Percentiles rank a stretch among this genome's conserved stretches.
Evolutionary conservation across 2,797 vertebrate species (phyloP).

Genomic region (Acrocephalus scirpaceus): DNA sequence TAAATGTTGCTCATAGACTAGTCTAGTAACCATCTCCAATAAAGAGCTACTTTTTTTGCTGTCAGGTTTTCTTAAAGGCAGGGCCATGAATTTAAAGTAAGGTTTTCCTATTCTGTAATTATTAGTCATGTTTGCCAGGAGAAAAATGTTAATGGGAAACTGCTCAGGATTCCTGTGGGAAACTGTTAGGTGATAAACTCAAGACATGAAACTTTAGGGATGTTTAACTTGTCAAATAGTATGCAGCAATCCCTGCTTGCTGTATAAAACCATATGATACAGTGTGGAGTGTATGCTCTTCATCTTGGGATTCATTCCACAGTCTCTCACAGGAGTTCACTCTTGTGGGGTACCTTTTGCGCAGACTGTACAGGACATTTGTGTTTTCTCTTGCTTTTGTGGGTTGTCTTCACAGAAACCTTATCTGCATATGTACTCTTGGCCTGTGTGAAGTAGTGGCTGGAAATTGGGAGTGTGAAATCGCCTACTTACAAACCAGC

Average conservation of each 20-base stretch:
- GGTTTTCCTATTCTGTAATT: background rate
- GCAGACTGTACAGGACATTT: background rate
- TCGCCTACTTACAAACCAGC: background rate
- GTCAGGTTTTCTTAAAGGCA: background rate
- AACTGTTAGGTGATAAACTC: background rate
- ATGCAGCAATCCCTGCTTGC: background rate
- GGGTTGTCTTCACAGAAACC: background rate
- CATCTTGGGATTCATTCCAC: background rate
- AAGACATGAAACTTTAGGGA: background rate
- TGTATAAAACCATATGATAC: fast-evolving
- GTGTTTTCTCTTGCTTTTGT: background rate
- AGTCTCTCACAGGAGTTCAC: background rate
- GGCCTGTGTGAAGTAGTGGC: background rate
- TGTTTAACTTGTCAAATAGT: background rate
- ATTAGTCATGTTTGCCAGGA: background rate
- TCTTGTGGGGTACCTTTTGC: background rate
- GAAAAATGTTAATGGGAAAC: background rate
- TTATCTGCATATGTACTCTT: background rate
- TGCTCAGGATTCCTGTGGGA: background rate
- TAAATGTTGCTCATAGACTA: background rate
- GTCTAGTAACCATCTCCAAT: background rate
- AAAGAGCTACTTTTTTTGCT: fast-evolving
- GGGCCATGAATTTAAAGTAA: background rate
- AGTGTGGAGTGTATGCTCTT: background rate
- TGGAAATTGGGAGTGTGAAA: background rate